Evolutionary conservation across 1,140 invertebrate genomes (phyloP).

Genomic region (Sminthurinus signatus): DNA sequence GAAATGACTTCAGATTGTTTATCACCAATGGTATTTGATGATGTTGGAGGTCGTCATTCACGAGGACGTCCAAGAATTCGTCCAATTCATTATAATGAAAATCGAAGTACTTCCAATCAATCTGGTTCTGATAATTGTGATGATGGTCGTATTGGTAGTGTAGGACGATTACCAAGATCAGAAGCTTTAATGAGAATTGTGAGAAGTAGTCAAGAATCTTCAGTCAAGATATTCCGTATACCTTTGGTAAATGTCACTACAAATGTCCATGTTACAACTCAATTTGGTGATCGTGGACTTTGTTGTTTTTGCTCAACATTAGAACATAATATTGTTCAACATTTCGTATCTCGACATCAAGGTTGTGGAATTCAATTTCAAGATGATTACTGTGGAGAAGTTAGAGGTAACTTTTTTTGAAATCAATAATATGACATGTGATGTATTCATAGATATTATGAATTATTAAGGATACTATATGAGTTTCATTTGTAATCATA

Average conservation of each 20-base stretch:
- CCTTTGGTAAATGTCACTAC: constrained; percentile 33
- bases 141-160: constrained; percentile 1
- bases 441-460: no score
- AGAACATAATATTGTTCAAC: constrained; percentile 33
- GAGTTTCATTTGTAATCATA: no score
- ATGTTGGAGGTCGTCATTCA: neutral
- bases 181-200: constrained; percentile 25
- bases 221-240: constrained; percentile 16
- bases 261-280: no score
- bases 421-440: no score
- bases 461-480: no score
- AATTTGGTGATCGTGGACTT: constrained; percentile 30
- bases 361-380: constrained; percentile 49
- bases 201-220: constrained; percentile 11
- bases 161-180: constrained; percentile 11
- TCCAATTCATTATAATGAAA: neutral
- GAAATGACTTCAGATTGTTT: neutral
- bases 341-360: constrained; percentile 46
- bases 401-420: constrained; percentile 46
- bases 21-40: neutral
- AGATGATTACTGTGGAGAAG: constrained; percentile 48
- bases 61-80: neutral
- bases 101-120: neutral
- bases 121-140: neutral
- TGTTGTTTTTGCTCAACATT: constrained; percentile 38